Evolutionary conservation across 2,888 invertebrate genomes (phyloP).

Genomic region (Carpatolechia fugitivella): DNA sequence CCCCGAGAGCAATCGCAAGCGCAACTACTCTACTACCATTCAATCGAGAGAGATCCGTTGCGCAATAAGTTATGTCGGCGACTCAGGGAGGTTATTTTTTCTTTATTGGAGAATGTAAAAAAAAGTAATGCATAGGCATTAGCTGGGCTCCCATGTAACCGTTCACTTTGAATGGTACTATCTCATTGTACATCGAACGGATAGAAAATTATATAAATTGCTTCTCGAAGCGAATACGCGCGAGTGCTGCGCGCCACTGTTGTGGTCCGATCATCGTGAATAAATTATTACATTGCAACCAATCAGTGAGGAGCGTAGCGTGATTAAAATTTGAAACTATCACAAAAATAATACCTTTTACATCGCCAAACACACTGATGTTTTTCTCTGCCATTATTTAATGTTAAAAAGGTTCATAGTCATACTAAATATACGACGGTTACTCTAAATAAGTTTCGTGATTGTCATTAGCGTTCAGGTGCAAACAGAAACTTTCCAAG

Average conservation of each 20-base stretch:
- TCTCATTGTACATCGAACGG: slow-evolving; percentile 55
- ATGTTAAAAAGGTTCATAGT: too few species aligned
- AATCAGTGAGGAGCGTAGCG: neutral
- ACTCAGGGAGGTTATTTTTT: slow-evolving; percentile 32
- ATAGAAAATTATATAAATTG: slow-evolving; percentile 68
- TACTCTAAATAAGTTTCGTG: too few species aligned
- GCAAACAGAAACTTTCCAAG: too few species aligned
- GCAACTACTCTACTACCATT: slow-evolving; percentile 20
- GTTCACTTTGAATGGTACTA: slow-evolving; percentile 53
- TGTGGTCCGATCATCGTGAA: slow-evolving; percentile 44
- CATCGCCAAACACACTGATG: too few species aligned
- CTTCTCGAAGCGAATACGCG: slow-evolving; percentile 56
- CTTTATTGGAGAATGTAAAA: slow-evolving; percentile 42
- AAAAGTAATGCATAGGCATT: slow-evolving; percentile 59
- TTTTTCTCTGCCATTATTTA: too few species aligned
- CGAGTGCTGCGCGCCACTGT: slow-evolving; percentile 29
- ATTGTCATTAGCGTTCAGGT: too few species aligned
- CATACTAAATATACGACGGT: too few species aligned
- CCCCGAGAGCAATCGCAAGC: too few species aligned
- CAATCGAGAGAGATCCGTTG: slow-evolving; percentile 37
- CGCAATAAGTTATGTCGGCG: slow-evolving; percentile 34
- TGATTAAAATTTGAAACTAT: too few species aligned
- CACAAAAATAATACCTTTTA: too few species aligned
- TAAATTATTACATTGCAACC: neutral
- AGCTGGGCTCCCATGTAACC: slow-evolving; percentile 47